A percentile compares a stretch with the other conserved stretches of the same genome.
phyloP scores from a whole-genome alignment of 2,113 vertebrate species.

The Lanius collurio region DNA sequence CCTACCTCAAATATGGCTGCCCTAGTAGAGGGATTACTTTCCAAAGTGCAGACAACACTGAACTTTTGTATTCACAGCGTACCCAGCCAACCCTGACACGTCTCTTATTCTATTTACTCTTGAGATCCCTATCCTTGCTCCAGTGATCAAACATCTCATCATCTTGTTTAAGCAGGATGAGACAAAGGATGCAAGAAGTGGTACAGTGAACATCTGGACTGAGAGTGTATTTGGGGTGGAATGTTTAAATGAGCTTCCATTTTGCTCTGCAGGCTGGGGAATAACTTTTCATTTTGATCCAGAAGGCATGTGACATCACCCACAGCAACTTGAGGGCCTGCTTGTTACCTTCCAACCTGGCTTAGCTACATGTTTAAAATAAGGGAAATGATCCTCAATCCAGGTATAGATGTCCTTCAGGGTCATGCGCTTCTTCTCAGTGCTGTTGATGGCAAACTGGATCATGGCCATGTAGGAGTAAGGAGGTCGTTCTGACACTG shows the following conservation, averaged over 20 bases:
- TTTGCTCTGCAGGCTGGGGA: not conserved
- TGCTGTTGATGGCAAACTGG: slow-evolving; percentile 97
- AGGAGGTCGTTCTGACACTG: slow-evolving; percentile 83
- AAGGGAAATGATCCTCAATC: slow-evolving; percentile 95
- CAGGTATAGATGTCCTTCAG: slow-evolving; percentile 95
- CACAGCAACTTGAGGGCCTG: not conserved
- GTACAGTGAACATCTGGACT: not conserved
- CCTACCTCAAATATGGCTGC: not conserved
- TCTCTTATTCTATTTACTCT: not conserved
- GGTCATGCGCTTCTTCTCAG: slow-evolving; percentile 86
- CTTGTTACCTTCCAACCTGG: slow-evolving; percentile 93
- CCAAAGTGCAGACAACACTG: not conserved
- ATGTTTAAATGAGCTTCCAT: not conserved
- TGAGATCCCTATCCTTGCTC: not conserved
- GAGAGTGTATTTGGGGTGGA: not conserved
- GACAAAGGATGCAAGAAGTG: not conserved
- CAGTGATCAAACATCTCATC: not conserved
- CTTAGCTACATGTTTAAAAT: slow-evolving; percentile 91
- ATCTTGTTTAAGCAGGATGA: not conserved
- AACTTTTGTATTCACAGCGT: not conserved
- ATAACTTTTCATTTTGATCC: not conserved
- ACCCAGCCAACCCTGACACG: not conserved
- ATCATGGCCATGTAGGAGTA: slow-evolving; percentile 99
- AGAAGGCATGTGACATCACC: not conserved
- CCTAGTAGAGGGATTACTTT: not conserved